Base-by-base conservation (phyloP, 2,888 invertebrate species). In the Emesis furor region DNA sequence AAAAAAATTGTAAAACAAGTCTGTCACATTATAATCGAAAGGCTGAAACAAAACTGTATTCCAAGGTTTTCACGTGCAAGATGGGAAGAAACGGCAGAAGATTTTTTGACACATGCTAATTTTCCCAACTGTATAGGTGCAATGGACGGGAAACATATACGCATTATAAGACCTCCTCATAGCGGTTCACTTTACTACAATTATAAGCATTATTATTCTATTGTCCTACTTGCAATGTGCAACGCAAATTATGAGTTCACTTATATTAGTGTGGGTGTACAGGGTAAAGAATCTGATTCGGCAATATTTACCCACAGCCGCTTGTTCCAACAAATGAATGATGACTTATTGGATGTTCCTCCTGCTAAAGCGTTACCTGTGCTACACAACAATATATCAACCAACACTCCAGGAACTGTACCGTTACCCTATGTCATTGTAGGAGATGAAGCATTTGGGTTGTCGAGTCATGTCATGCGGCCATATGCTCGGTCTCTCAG, bases 1-100 rank as follows among this genome's bases (percentile, higher is more conserved):
- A 84, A 86, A 86, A 89, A 86, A 85, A 88, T 87, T 82, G 88
- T 89, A 73, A 88, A 59, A 84, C 83, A 89, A 82, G 89, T 88
- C 73, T 88, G 86, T 86, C 88, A 89, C 86, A 89, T 88, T 88
- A 89, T 89, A 89, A 84, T 69, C 82, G 80, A 88, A 86, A 86
- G 82, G 81, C 81, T 88, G 69, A 88, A 87, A 80, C 86, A 87
- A 85, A 86, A 86, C 73, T 87, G 86, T 79, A 88, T 87, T 69
- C 87, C 86, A 86, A 76, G 69, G 78, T 85, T 86, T 85, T 85
- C 86, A 74, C 86, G 86, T 88, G 82, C 82, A 83, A 86, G 59
- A 85, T 88, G 86, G 86, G 86, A 67, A 86, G 83, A 86, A 76
- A 87, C 73, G 69, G 88, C 69, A 83, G 72, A 88, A 74, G 86